Conservation (phyloP, 2,797 vertebrate species). For the Parauchenoglanis ngamensis region DNA sequence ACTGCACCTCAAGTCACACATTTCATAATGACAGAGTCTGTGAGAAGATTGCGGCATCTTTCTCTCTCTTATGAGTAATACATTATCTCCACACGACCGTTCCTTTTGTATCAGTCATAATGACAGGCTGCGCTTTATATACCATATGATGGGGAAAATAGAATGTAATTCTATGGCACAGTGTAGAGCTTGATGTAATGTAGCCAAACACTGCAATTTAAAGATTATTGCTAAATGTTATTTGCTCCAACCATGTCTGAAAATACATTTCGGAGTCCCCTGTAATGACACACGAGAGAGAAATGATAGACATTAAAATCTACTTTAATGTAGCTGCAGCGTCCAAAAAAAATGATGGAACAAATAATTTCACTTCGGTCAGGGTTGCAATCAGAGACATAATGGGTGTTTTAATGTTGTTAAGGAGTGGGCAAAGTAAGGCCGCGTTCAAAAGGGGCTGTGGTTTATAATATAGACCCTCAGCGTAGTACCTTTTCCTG, state of each 20-base stretch:
- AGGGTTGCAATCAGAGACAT: constrained; percentile 10
- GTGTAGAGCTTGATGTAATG: constrained; percentile 56
- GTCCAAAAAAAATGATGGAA: constrained; percentile 10
- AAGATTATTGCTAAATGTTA: constrained; percentile 71
- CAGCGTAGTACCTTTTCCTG: constrained; percentile 9
- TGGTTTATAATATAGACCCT: constrained; percentile 30
- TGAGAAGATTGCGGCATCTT: constrained; percentile 66
- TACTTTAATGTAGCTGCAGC: constrained; percentile 44
- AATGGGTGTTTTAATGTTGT: constrained; percentile 22
- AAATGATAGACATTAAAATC: constrained; percentile 45
- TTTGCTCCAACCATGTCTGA: constrained; percentile 51
- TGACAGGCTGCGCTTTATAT: constrained; percentile 62
- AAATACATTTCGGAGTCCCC: constrained; percentile 39
- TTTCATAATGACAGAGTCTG: constrained; percentile 70
- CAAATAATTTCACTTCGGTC: constrained; percentile 28
- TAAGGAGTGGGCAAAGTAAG: constrained; percentile 9
- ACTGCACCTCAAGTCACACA: constrained; percentile 63
- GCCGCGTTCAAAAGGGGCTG: constrained; percentile 20
- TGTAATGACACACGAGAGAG: constrained; percentile 51
- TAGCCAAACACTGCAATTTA: constrained; percentile 67
- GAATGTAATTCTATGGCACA: constrained; percentile 64
- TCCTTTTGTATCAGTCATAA: constrained; percentile 68
- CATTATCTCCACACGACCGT: constrained; percentile 67
- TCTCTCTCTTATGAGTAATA: constrained; percentile 66
- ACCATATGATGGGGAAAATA: constrained; percentile 62